A percentile compares a stretch with the other conserved stretches of the same genome.
phyloP scores from a whole-genome alignment of 2,113 vertebrate species.

The Melanocharis versteri region DNA sequence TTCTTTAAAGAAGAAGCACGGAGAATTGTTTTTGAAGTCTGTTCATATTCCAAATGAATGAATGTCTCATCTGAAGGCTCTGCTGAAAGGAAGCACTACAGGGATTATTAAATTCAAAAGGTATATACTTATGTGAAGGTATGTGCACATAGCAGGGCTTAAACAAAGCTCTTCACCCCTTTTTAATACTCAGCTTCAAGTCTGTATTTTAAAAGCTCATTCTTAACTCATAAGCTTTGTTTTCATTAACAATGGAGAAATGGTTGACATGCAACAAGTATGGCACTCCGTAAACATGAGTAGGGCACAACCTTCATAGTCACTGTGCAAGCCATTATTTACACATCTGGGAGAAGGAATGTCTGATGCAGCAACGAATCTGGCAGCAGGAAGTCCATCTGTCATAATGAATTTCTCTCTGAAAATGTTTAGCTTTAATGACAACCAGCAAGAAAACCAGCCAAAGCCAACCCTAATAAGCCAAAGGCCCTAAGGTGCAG shows the following conservation, averaged over 20 bases:
- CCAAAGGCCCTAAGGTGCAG: neutral
- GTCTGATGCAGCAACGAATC: neutral
- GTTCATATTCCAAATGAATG: neutral
- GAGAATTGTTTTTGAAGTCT: neutral
- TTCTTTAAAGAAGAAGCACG: neutral
- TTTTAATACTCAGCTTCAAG: neutral
- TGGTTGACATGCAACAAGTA: neutral
- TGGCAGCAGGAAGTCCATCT: neutral
- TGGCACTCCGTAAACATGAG: neutral
- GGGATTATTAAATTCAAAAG: neutral
- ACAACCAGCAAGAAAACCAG: neutral
- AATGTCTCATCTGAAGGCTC: neutral
- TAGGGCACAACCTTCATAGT: neutral
- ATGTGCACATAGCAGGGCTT: neutral
- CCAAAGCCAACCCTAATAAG: neutral
- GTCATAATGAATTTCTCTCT: neutral
- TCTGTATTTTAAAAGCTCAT: neutral
- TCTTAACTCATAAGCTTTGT: neutral
- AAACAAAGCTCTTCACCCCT: neutral
- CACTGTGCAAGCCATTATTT: neutral
- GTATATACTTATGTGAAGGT: neutral
- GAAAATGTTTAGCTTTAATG: neutral
- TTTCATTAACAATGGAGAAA: neutral
- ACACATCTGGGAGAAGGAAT: neutral
- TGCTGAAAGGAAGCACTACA: neutral